Evolutionary conservation across 2,797 vertebrate species (phyloP).

Genomic region (Anguilla pacifica): DNA sequence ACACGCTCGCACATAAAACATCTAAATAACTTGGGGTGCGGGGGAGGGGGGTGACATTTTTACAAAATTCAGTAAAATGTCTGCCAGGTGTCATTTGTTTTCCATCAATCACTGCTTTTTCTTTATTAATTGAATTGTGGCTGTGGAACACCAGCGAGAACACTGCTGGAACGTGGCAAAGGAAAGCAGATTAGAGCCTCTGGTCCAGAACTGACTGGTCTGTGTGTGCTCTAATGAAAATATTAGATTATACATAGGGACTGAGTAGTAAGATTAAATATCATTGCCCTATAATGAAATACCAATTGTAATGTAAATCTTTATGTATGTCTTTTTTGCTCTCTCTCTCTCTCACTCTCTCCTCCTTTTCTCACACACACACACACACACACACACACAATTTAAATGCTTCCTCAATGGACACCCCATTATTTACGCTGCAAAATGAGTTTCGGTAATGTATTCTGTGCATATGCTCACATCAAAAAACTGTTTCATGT

Average conservation of each 20-base stretch:
- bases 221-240: background rate
- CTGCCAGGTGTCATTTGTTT: background rate
- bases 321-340: background rate
- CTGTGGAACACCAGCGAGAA: background rate
- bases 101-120: background rate
- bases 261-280: background rate
- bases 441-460: background rate
- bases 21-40: background rate
- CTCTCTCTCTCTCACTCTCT: too few species aligned
- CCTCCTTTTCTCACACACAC: too few species aligned
- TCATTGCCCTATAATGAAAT: background rate
- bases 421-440: background rate
- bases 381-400: background rate
- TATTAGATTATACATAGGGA: background rate
- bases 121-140: background rate
- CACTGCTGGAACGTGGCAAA: background rate
- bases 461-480: background rate
- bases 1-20: background rate
- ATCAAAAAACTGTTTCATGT: background rate
- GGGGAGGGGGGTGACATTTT: background rate
- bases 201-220: background rate
- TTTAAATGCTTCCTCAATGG: background rate
- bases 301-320: constrained; percentile 1
- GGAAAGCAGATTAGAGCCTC: background rate
- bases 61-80: background rate